Percentiles rank a stretch among this genome's conserved stretches.
Conservation (phyloP, 2,797 vertebrate genomes). For the Peromyscus eremicus region DNA sequence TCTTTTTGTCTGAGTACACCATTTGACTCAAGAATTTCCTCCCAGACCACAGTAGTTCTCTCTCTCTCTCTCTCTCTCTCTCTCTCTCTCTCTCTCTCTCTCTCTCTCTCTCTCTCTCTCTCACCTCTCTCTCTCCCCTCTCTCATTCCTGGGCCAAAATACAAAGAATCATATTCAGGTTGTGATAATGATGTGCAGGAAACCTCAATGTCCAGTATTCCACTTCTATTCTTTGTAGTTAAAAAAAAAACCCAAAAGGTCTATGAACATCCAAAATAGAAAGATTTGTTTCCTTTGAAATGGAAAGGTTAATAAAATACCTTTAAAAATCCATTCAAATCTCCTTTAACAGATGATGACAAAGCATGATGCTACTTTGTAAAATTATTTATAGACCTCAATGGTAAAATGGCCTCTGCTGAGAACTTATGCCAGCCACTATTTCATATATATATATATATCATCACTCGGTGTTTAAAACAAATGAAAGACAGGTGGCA, state of each 20-base stretch:
- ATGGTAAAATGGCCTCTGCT: slow-evolving; percentile 24
- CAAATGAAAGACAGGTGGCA: neutral
- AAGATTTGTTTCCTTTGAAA: slow-evolving; percentile 34
- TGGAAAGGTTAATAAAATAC: slow-evolving; percentile 27
- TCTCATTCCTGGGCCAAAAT: neutral
- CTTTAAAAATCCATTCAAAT: slow-evolving; percentile 35
- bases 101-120: too few species aligned
- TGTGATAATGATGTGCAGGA: neutral
- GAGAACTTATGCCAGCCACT: neutral
- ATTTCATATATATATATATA: too few species aligned
- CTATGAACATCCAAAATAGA: neutral
- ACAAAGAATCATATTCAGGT: neutral
- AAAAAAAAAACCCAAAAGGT: neutral
- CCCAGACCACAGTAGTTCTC: neutral
- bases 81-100: too few species aligned
- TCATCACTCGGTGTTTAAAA: neutral
- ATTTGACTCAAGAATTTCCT: neutral
- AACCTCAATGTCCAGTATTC: neutral
- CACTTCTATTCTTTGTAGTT: neutral
- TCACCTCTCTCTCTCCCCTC: too few species aligned
- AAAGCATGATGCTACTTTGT: neutral
- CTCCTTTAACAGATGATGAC: neutral
- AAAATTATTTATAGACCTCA: slow-evolving; percentile 1
- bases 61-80: too few species aligned
- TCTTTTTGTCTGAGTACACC: neutral